Conservation (phyloP, 2,797 vertebrate genomes). For the Sorex maritimensis region DNA sequence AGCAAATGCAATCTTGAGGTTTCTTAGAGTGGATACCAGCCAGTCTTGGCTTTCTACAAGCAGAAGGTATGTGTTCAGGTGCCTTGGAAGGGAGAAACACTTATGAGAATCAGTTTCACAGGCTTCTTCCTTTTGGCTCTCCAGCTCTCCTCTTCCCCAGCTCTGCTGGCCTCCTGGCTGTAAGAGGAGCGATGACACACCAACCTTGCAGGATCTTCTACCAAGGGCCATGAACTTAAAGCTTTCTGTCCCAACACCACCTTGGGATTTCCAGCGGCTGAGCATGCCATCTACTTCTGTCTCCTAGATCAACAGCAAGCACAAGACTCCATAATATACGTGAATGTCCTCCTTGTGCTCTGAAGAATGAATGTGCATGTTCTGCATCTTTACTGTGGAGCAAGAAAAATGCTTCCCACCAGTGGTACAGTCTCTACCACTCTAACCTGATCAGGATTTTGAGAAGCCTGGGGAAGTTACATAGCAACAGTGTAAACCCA, state of each 20-base stretch:
- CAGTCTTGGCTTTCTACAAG: background rate
- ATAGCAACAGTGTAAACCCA: background rate
- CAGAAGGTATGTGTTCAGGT: background rate
- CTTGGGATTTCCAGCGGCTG: background rate
- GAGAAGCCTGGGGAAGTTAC: background rate
- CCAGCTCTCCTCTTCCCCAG: background rate
- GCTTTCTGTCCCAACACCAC: background rate
- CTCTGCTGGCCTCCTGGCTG: slow-evolving; percentile 7
- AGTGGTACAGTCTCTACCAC: background rate
- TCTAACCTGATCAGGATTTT: background rate
- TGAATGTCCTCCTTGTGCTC: background rate
- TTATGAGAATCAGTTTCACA: background rate
- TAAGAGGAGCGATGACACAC: background rate
- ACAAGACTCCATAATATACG: background rate
- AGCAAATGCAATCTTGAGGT: background rate
- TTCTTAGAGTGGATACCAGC: background rate
- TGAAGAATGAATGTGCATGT: background rate
- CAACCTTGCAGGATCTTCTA: background rate
- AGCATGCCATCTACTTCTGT: background rate
- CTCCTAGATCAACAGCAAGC: slow-evolving; percentile 51
- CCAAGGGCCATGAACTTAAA: background rate
- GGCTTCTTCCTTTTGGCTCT: slow-evolving; percentile 14
- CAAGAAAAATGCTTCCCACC: background rate
- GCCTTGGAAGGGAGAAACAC: background rate
- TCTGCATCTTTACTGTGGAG: background rate